phyloP scores from a whole-genome alignment of 2,888 invertebrate species.

The Drosophila testacea region DNA sequence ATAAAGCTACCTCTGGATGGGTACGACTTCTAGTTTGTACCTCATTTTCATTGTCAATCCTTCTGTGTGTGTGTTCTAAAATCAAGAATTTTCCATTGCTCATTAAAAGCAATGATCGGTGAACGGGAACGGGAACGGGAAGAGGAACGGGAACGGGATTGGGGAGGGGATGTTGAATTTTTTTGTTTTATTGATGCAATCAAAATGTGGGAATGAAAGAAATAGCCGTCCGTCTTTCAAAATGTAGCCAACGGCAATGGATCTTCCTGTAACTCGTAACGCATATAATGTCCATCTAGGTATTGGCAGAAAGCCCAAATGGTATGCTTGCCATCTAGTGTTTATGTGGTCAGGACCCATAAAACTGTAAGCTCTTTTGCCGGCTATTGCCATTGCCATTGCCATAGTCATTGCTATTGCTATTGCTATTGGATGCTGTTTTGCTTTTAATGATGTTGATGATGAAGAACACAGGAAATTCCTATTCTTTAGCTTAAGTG shows the following conservation, averaged over 20 bases:
- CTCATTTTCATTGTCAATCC: slow-evolving; percentile 79
- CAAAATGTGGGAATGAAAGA: slow-evolving; percentile 62
- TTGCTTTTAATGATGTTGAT: slow-evolving; percentile 59
- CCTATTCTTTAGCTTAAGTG: slow-evolving; percentile 60
- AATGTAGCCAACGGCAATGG: slow-evolving; percentile 70
- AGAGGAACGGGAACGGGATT: background rate
- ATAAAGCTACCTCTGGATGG: slow-evolving; percentile 59
- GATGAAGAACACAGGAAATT: slow-evolving; percentile 64
- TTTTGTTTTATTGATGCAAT: slow-evolving; percentile 74
- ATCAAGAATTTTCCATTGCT: slow-evolving; percentile 66
- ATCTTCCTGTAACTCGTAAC: slow-evolving; percentile 58
- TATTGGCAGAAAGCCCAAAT: slow-evolving; percentile 65
- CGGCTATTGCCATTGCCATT: slow-evolving; percentile 20
- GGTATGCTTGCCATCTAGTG: slow-evolving; percentile 31
- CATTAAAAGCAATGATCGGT: slow-evolving; percentile 66
- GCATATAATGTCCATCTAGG: slow-evolving; percentile 54
- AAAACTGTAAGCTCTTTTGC: slow-evolving; percentile 57
- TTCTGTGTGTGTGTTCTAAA: slow-evolving; percentile 49
- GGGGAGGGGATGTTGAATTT: slow-evolving; percentile 39
- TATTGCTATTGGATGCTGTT: slow-evolving; percentile 13
- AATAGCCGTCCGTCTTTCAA: slow-evolving; percentile 42
- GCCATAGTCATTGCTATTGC: background rate
- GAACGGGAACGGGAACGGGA: slow-evolving; percentile 15
- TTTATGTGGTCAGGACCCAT: slow-evolving; percentile 67
- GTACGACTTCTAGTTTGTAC: slow-evolving; percentile 58